A percentile compares a stretch with the other conserved stretches of the same genome.
phyloP scores from a whole-genome alignment of 2,113 vertebrate genomes.

The Kryptolebias marmoratus region DNA sequence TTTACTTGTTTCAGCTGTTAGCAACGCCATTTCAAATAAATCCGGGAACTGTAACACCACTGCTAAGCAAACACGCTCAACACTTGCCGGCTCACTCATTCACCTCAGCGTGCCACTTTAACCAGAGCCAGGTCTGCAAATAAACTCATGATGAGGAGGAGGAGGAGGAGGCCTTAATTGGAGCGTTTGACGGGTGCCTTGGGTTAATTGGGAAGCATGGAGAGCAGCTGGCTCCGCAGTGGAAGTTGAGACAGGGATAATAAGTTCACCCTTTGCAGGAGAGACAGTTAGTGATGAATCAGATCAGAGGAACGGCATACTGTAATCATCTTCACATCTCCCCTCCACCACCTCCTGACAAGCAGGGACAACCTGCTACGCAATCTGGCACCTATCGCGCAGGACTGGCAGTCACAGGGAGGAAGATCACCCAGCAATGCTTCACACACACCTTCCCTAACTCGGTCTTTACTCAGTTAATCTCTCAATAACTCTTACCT shows the following conservation, averaged over 20 bases:
- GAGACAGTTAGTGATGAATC: constrained; percentile 75
- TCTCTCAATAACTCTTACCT: constrained; percentile 72
- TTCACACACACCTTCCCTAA: constrained; percentile 28
- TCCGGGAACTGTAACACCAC: constrained; percentile 61
- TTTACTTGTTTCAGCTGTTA: constrained; percentile 76
- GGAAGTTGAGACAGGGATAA: constrained; percentile 78
- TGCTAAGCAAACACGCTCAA: constrained; percentile 67
- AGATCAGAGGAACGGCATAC: constrained; percentile 78
- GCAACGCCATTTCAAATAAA: constrained; percentile 64
- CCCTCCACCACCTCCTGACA: constrained; percentile 68
- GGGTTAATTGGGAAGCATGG: constrained; percentile 80
- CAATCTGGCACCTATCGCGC: constrained; percentile 78
- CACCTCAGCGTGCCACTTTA: constrained; percentile 34
- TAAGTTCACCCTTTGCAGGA: constrained; percentile 77
- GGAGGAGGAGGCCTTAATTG: constrained; percentile 71
- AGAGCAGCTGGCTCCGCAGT: constrained; percentile 74
- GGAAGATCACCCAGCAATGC: constrained; percentile 47
- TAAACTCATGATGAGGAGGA: constrained; percentile 38
- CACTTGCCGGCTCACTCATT: constrained; percentile 32
- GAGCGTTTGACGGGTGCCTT: constrained; percentile 69
- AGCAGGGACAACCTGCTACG: constrained; percentile 73
- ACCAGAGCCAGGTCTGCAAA: constrained; percentile 32
- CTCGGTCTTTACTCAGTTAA: constrained; percentile 47
- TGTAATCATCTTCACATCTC: constrained; percentile 73
- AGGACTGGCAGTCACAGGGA: constrained; percentile 57